Percentiles rank a stretch among this genome's conserved stretches.
Evolutionary conservation across 2,113 vertebrate species (phyloP).

Genomic region (Dinomys branickii): DNA sequence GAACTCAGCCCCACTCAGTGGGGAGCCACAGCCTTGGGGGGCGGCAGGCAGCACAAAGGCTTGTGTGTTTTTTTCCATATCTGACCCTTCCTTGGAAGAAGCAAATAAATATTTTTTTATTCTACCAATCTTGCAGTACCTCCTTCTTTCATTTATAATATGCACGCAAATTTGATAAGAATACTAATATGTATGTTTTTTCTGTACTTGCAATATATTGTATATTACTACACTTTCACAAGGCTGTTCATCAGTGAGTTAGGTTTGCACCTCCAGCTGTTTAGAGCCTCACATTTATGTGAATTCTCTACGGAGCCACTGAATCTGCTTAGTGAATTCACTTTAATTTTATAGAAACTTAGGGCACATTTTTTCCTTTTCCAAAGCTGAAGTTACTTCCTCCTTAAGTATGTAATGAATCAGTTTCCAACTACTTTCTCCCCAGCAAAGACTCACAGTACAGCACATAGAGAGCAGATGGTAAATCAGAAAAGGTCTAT

Average conservation of each 20-base stretch:
- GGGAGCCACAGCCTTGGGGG: no score
- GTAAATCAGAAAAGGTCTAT: background rate
- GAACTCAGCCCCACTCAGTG: background rate
- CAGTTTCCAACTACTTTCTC: background rate
- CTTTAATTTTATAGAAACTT: background rate
- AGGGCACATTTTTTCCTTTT: background rate
- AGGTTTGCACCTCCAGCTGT: background rate
- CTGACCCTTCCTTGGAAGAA: background rate
- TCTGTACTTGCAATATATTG: background rate
- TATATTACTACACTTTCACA: background rate
- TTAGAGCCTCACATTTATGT: background rate
- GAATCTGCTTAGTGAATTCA: background rate
- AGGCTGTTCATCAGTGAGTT: background rate
- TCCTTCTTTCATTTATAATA: background rate
- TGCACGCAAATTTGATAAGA: background rate
- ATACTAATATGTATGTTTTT: background rate
- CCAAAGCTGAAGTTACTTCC: background rate
- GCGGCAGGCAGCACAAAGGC: background rate
- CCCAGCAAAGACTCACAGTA: background rate
- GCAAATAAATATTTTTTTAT: background rate
- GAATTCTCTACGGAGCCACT: background rate
- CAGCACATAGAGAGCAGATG: background rate
- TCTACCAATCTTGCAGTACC: background rate
- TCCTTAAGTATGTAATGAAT: background rate
- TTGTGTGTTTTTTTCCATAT: background rate